Evolutionary conservation across 2,888 invertebrate species (phyloP).

Genomic region (Rhagophthalmus giganteus): DNA sequence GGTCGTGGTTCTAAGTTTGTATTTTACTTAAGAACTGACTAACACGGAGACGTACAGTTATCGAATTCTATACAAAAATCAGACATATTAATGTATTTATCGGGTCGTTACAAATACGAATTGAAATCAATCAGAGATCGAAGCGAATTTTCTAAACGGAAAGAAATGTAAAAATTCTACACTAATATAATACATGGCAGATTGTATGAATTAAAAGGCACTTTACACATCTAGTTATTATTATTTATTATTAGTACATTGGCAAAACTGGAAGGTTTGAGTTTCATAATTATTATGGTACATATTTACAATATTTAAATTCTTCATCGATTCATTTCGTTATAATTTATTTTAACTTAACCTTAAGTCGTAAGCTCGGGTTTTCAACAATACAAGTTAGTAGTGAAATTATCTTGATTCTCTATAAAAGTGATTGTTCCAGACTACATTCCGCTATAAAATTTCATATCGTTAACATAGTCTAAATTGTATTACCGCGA

Average conservation of each 20-base stretch:
- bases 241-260: slow-evolving; percentile 45
- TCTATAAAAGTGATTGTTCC: slow-evolving; percentile 21
- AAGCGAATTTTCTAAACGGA: slow-evolving; percentile 7
- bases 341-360: slow-evolving; percentile 15
- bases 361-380: slow-evolving; percentile 23
- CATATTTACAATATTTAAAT: slow-evolving; percentile 36
- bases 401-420: slow-evolving; percentile 13
- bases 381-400: slow-evolving; percentile 21
- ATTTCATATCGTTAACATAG: slow-evolving; percentile 17
- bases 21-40: slow-evolving; percentile 5
- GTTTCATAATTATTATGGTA: slow-evolving; percentile 46
- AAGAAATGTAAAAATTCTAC: slow-evolving; percentile 21
- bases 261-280: slow-evolving; percentile 57
- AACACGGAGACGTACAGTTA: slow-evolving; percentile 2
- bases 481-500: slow-evolving; percentile 26
- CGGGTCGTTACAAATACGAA: slow-evolving; percentile 17
- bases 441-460: slow-evolving; percentile 18
- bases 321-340: slow-evolving; percentile 18
- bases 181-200: slow-evolving; percentile 43
- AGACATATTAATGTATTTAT: slow-evolving; percentile 8
- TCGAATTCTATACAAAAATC: slow-evolving; percentile 15
- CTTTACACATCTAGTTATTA: slow-evolving; percentile 52
- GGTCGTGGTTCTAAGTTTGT: too few relatives aligned
- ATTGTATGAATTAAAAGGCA: slow-evolving; percentile 54
- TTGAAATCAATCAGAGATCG: slow-evolving; percentile 7